Base-by-base conservation (phyloP, 2,113 vertebrate genomes). In the Bolborhynchus lineola region DNA sequence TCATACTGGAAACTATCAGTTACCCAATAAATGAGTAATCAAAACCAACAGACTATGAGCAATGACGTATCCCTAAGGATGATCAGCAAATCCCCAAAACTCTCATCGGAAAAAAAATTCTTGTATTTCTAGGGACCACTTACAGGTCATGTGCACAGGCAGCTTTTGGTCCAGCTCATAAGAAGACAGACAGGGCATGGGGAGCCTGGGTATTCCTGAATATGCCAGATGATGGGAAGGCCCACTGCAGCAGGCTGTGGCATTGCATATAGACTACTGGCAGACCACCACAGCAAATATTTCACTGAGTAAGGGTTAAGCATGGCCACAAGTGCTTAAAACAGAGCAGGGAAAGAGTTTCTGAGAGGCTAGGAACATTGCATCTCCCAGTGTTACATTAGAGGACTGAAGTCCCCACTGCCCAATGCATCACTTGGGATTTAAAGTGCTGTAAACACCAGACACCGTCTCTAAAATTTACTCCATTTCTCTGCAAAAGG, bases 11-110 rank as follows among this genome's bases (percentile, higher is more conserved):
- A 97, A 82, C n/a, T 88, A 41, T 28, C 71, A 26, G 44, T 69
- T 86, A 74, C 59, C 79, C 79, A 95, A 69, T 74, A 80, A 93
- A 94, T 88, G 86, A 96, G 60, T 81, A 91, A 81, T 85, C 49
- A 93, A 81, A 96, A 83, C 72, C 88, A 90, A 92, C 50, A 7
- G 71, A 44, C 49, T 67, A 0, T 80, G 63, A 93, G 76, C 68
- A 91, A 82, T 42, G 64, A 35, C 0, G 0, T 10, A 8, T 67
- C 35, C 44, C 46, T 92, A 79, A 69, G 52, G 75, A 84, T 37
- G 47, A 91, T 57, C 74, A 33, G 23, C 23, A 70, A 86, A 83
- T 53, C 35, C 41, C 39, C 7, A 76, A 86, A 93, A 29, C 39
- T 52, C 28, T 85, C 41, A 55, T 72, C 13, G 28, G 42, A 46